Percentiles rank a stretch among this genome's conserved stretches.
phyloP scores from a whole-genome alignment of 1,140 invertebrate genomes.

The Microplitis demolitor region DNA sequence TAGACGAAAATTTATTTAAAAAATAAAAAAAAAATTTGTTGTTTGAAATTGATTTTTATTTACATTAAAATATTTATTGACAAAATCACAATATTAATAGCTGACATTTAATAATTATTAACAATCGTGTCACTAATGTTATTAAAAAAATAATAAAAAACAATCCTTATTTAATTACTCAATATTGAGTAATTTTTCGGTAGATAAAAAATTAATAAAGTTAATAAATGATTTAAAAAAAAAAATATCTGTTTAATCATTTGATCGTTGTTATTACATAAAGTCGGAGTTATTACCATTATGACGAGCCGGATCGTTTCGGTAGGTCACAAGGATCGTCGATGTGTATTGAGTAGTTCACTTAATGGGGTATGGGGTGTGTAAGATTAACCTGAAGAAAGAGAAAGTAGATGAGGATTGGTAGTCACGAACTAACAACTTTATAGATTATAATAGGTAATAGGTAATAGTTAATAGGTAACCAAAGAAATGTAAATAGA shows the following conservation, averaged over 20 bases:
- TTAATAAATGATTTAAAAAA: too few species aligned
- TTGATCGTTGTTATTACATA: background rate
- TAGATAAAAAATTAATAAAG: too few species aligned
- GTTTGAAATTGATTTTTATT: background rate
- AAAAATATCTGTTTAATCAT: background rate
- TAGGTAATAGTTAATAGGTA: background rate
- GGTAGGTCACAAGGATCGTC: constrained; percentile 17
- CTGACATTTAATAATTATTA: background rate
- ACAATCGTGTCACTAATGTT: background rate
- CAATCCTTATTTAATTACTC: too few species aligned
- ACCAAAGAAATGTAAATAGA: background rate
- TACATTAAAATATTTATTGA: background rate
- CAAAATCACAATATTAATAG: background rate
- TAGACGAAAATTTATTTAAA: background rate
- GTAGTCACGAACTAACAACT: background rate
- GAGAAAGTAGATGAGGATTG: constrained; percentile 5
- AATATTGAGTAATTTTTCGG: background rate
- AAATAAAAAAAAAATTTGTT: background rate
- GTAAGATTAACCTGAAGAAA: constrained; percentile 1
- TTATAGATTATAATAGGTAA: background rate
- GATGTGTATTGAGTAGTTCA: constrained; percentile 17
- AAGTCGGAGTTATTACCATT: constrained; percentile 7
- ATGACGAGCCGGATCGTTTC: constrained; percentile 21
- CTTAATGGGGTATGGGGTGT: background rate
- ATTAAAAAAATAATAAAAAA: background rate